Evolutionary conservation across 2,113 vertebrate genomes (phyloP).

Genomic region (Stomatorhinus ivindoensis): DNA sequence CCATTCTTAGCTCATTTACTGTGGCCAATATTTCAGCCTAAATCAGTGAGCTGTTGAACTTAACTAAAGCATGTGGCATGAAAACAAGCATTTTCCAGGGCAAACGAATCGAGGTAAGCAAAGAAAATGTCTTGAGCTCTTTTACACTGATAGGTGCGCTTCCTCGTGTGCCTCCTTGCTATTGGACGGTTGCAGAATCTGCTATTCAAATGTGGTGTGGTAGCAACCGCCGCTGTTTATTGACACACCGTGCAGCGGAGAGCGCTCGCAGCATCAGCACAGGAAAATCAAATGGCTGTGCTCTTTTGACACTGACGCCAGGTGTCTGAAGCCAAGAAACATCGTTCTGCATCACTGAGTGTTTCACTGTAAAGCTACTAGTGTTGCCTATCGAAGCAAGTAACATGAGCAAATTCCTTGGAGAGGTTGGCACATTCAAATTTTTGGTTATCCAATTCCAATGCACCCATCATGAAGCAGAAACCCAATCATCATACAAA

Average conservation of each 20-base stretch:
- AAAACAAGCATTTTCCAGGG: neutral
- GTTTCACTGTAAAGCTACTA: neutral
- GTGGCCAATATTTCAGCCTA: slow-evolving; percentile 8
- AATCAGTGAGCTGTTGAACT: neutral
- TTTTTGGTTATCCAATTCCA: neutral
- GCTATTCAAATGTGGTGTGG: neutral
- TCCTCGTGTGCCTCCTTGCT: neutral
- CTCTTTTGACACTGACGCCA: neutral
- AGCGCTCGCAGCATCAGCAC: neutral
- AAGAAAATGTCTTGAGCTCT: neutral
- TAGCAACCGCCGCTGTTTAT: neutral
- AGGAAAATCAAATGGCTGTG: neutral
- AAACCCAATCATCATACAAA: neutral
- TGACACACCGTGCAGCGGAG: neutral
- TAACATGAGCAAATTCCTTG: neutral
- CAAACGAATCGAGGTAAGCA: neutral
- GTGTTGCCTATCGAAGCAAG: neutral
- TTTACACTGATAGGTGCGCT: neutral
- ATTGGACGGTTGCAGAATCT: neutral
- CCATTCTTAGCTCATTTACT: neutral
- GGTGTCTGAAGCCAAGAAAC: neutral
- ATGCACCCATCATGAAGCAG: neutral
- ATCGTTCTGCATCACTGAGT: neutral
- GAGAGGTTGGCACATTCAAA: neutral
- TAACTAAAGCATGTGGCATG: neutral